These are phyloP conservation scores for Allacma fusca DNA, from an alignment of 2,888 invertebrate genomes.

Conservation along the genomic window DNA sequence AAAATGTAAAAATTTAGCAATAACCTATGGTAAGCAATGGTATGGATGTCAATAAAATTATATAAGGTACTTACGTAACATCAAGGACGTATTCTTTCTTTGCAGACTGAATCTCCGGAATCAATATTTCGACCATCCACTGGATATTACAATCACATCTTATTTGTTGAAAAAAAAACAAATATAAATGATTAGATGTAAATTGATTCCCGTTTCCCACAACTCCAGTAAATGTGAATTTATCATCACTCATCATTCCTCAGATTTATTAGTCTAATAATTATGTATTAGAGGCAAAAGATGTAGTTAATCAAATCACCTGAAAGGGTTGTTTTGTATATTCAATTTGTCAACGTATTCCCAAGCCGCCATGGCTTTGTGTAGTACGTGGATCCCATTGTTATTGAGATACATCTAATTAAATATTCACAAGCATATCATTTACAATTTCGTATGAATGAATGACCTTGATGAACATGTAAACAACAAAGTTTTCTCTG, in stretches of 20 bases:
- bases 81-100: conserved; percentile 14
- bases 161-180: neutral
- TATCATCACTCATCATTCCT: no score
- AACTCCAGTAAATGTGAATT: no score
- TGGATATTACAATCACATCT: conserved; percentile 58
- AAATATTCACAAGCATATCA: no score
- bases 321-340: conserved; percentile 75
- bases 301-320: conserved; percentile 37
- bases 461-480: no score
- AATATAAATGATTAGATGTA: conserved; percentile 29
- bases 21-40: no score
- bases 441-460: no score
- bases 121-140: conserved; percentile 55
- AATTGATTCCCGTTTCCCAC: no score
- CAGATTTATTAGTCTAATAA: neutral
- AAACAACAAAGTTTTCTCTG: no score
- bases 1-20: no score
- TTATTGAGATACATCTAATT: conserved; percentile 75
- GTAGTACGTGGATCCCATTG: conserved; percentile 76
- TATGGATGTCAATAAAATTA: neutral
- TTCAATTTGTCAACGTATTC: conserved; percentile 73
- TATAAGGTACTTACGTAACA: conserved; percentile 24
- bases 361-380: conserved; percentile 74
- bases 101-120: conserved; percentile 48
- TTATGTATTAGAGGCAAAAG: neutral